Conservation (phyloP, 2,888 invertebrate species). For the Plebejus argus region DNA sequence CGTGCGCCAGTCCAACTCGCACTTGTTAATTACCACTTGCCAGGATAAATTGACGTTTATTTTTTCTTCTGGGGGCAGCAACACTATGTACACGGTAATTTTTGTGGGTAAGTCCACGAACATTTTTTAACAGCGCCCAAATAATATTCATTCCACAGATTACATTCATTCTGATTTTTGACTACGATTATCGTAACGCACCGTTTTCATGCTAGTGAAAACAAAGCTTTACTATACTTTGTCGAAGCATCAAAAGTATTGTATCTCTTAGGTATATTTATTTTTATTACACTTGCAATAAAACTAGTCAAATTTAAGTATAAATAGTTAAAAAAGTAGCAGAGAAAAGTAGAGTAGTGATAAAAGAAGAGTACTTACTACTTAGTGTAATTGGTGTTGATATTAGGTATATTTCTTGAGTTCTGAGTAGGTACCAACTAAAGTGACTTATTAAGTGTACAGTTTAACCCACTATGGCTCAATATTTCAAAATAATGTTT, state of each 20-base stretch:
- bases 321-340: background rate
- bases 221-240: background rate
- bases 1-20: no score
- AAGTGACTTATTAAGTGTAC: no score
- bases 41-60: no score
- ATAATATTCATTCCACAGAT: no score
- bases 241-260: background rate
- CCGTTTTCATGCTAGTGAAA: background rate
- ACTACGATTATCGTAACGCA: background rate
- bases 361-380: no score
- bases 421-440: background rate
- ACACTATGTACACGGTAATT: no score
- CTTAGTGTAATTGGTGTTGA: background rate
- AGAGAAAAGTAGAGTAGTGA: background rate
- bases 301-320: background rate
- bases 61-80: no score
- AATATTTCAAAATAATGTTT: background rate
- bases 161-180: background rate
- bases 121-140: no score
- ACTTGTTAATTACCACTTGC: no score
- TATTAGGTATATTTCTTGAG: background rate
- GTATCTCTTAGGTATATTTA: background rate
- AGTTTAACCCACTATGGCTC: background rate
- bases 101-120: no score
- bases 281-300: background rate